These are phyloP conservation scores for Tanytarsus gracilentus DNA, from an alignment of 2,888 invertebrate species.

Conservation along the genomic window DNA sequence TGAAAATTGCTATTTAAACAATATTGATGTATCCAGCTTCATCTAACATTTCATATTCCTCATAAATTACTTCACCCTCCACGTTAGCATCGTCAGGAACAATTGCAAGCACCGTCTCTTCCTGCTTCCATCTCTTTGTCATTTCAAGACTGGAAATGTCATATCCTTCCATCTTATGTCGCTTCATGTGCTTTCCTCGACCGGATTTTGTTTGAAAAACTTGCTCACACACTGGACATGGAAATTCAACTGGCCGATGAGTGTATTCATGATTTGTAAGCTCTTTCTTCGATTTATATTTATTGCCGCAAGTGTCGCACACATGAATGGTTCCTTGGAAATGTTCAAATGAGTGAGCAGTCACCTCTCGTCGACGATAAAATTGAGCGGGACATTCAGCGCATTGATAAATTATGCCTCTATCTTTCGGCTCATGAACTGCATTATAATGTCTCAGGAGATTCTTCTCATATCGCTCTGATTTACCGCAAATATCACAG, in stretches of 20 bases:
- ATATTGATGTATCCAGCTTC: too few relatives aligned
- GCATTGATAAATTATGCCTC: constrained; percentile 18
- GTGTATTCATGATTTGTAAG: constrained; percentile 21
- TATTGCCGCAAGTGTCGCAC: not conserved
- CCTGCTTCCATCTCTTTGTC: not conserved
- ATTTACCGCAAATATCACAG: constrained; percentile 5
- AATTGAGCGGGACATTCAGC: constrained; percentile 1
- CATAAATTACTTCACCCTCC: not conserved
- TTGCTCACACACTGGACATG: not conserved
- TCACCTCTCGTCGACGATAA: constrained; percentile 8
- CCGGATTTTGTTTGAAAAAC: constrained; percentile 24
- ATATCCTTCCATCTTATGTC: not conserved
- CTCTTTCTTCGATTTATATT: constrained; percentile 16
- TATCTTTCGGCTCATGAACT: constrained; percentile 15
- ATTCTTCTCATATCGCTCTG: constrained; percentile 14
- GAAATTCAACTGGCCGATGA: not conserved
- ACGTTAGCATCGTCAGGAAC: not conserved
- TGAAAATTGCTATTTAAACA: too few relatives aligned
- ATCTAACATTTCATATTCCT: not conserved
- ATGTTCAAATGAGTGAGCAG: constrained; percentile 16
- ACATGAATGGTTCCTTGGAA: not conserved
- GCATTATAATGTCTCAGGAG: constrained; percentile 8
- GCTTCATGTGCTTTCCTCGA: constrained; percentile 12
- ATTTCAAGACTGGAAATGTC: too few relatives aligned
- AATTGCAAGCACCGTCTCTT: too few relatives aligned